phyloP scores from a whole-genome alignment of 1,140 invertebrate genomes.

The Patella vulgata region DNA sequence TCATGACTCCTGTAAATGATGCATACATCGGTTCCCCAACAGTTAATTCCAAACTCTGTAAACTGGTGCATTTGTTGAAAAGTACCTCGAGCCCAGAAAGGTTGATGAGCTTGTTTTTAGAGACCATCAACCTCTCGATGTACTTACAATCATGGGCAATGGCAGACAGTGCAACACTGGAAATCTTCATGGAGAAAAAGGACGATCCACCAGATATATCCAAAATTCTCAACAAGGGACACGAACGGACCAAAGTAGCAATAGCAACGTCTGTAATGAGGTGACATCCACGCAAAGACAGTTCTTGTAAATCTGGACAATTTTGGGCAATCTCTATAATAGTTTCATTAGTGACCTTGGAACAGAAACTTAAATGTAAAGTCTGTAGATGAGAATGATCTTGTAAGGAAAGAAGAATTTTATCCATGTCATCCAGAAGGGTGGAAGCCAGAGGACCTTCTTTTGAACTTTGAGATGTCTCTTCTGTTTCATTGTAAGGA shows the following conservation, averaged over 20 bases:
- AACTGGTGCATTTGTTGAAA: slow-evolving; percentile 12
- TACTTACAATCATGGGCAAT: slow-evolving; percentile 17
- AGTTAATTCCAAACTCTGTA: slow-evolving; percentile 7
- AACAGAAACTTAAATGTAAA: slow-evolving; percentile 32
- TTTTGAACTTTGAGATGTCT: no score
- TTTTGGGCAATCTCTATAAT: slow-evolving; percentile 26
- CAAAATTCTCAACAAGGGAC: slow-evolving; percentile 18
- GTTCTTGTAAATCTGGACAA: slow-evolving; percentile 25
- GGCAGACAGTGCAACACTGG: slow-evolving; percentile 13
- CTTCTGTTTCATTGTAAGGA: neutral
- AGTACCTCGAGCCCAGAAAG: slow-evolving; percentile 11
- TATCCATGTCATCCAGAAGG: neutral
- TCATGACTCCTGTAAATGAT: slow-evolving; percentile 3
- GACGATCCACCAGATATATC: slow-evolving; percentile 24
- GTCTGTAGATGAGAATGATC: slow-evolving; percentile 22
- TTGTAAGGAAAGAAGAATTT: neutral
- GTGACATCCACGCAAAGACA: slow-evolving; percentile 25
- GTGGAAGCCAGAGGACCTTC: neutral
- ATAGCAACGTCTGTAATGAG: slow-evolving; percentile 34
- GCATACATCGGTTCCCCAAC: slow-evolving; percentile 11
- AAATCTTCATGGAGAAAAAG: slow-evolving; percentile 13
- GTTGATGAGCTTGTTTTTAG: slow-evolving; percentile 26
- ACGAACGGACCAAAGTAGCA: slow-evolving; percentile 15
- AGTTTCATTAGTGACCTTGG: slow-evolving; percentile 25
- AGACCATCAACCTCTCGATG: slow-evolving; percentile 11